A percentile compares a stretch with the other conserved stretches of the same genome.
Conservation (phyloP, 2,113 vertebrate genomes). For the Pogona vitticeps region DNA sequence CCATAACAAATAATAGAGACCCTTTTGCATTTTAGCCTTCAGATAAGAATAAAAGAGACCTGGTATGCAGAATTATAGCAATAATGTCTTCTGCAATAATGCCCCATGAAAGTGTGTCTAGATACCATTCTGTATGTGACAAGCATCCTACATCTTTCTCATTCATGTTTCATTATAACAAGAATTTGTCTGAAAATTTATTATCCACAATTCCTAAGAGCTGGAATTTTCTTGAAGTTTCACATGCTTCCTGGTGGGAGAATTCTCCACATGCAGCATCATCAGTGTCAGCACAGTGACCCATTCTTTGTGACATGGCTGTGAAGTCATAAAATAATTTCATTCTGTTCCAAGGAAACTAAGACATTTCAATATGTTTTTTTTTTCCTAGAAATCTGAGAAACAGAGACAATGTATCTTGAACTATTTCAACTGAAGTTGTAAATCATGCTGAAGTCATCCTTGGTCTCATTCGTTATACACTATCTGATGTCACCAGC, state of each 20-base stretch:
- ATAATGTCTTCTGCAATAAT: slow-evolving; percentile 29
- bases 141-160: slow-evolving; percentile 2
- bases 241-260: slow-evolving; percentile 43
- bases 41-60: neutral
- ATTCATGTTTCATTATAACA: slow-evolving; percentile 1
- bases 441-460: slow-evolving; percentile 14
- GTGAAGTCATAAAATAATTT: slow-evolving; percentile 24
- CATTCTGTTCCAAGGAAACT: slow-evolving; percentile 21
- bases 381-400: neutral
- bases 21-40: slow-evolving; percentile 27
- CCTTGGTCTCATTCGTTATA: neutral
- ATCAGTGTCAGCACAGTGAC: slow-evolving; percentile 13
- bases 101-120: slow-evolving; percentile 28
- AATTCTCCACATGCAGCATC: slow-evolving; percentile 2
- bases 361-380: slow-evolving; percentile 26
- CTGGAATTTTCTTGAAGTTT: slow-evolving; percentile 15
- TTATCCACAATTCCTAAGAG: slow-evolving; percentile 16
- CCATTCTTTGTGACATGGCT: neutral
- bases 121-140: slow-evolving; percentile 25
- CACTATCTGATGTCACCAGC: neutral
- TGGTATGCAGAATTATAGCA: slow-evolving; percentile 18
- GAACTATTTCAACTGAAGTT: neutral
- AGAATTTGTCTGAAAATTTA: slow-evolving; percentile 35
- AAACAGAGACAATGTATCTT: slow-evolving; percentile 13
- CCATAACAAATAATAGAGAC: neutral